phyloP scores from a whole-genome alignment of 2,797 vertebrate species.

The Neosilurus hyrtlii region DNA sequence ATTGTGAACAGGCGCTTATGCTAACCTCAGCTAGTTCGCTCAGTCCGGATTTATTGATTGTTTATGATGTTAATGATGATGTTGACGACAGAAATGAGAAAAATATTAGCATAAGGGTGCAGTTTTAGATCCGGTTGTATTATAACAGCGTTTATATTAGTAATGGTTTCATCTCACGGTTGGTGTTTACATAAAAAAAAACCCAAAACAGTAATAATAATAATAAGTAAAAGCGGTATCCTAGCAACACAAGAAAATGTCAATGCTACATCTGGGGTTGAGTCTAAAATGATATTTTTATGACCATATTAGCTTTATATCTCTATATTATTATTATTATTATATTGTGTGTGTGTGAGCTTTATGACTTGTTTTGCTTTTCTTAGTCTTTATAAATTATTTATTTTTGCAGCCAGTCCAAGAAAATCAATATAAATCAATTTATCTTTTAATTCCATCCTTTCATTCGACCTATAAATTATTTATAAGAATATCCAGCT shows the following conservation, averaged over 20 bases:
- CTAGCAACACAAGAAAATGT: conserved; percentile 4
- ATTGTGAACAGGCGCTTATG: conserved; percentile 49
- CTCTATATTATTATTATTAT: neutral
- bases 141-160: neutral
- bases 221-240: neutral
- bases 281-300: neutral
- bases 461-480: neutral
- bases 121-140: neutral
- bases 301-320: too few relatives aligned
- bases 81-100: neutral
- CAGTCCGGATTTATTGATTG: neutral
- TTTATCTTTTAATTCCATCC: neutral
- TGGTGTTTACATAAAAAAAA: neutral
- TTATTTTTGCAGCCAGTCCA: neutral
- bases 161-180: neutral
- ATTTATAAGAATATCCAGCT: neutral
- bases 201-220: neutral
- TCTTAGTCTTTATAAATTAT: neutral
- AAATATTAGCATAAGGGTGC: too few relatives aligned
- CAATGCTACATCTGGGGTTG: neutral
- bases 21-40: conserved; percentile 20
- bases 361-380: neutral
- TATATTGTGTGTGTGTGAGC: too few relatives aligned
- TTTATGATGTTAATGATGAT: neutral
- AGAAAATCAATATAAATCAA: neutral